phyloP scores from a whole-genome alignment of 2,113 vertebrate species.

The Rhineura floridana region DNA sequence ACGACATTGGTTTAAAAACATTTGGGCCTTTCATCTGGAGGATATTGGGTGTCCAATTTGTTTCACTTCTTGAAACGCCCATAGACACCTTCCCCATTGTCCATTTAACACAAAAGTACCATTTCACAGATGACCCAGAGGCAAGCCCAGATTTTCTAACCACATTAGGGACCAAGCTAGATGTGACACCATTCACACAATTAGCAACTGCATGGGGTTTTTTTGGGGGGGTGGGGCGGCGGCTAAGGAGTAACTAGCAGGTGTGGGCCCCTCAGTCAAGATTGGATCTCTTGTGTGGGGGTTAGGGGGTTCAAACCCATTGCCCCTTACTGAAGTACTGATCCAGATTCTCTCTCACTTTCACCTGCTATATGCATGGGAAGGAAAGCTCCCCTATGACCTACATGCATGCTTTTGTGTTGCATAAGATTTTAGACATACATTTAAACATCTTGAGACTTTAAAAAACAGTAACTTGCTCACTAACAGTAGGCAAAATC shows the following conservation, averaged over 20 bases:
- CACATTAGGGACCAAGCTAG: background rate
- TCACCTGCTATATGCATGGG: no score
- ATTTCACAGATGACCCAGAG: background rate
- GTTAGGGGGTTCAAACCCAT: no score
- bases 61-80: slow-evolving; percentile 25
- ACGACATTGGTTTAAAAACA: slow-evolving; percentile 46
- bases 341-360: no score
- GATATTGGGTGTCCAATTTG: slow-evolving; percentile 29
- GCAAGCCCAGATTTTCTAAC: background rate
- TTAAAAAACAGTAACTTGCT: no score
- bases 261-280: background rate
- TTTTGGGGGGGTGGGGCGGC: no score
- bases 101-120: background rate
- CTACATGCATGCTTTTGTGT: background rate
- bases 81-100: slow-evolving; percentile 3
- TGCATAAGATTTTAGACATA: background rate
- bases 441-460: background rate
- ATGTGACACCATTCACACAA: background rate
- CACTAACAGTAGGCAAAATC: no score
- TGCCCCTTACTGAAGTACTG: no score
- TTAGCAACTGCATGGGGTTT: background rate
- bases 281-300: background rate
- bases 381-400: background rate
- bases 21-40: slow-evolving; percentile 29
- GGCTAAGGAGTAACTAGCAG: background rate